Percentiles rank a stretch among this genome's conserved stretches.
Evolutionary conservation across 2,113 vertebrate genomes (phyloP).

Genomic region (Syngnathoides biaculeatus): DNA sequence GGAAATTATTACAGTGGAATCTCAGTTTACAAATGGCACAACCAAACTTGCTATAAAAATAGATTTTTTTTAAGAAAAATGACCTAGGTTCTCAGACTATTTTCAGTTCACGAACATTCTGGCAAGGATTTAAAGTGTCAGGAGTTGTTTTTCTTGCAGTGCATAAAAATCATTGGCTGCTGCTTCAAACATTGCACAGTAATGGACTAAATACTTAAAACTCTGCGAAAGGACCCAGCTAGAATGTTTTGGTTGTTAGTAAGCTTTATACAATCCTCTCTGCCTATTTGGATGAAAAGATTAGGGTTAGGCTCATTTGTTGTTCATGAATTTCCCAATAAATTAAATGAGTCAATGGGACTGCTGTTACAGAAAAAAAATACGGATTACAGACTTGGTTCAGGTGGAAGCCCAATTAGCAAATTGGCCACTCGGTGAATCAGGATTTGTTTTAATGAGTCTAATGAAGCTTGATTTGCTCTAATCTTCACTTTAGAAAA

Average conservation of each 20-base stretch:
- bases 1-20: no score
- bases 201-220: not conserved
- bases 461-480: conserved; percentile 58
- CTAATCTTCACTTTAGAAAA: conserved; percentile 60
- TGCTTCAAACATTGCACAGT: not conserved
- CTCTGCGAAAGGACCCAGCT: not conserved
- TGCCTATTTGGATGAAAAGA: not conserved
- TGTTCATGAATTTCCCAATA: not conserved
- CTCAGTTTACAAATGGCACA: no score
- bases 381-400: conserved; percentile 17
- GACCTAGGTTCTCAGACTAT: no score
- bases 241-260: not conserved
- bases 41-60: no score
- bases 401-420: conserved; percentile 34
- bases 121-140: no score
- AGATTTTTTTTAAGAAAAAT: no score
- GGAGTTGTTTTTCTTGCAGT: no score
- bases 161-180: no score
- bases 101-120: no score
- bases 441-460: conserved; percentile 41
- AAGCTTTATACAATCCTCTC: conserved; percentile 2
- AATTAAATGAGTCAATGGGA: conserved; percentile 8
- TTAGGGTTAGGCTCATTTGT: not conserved
- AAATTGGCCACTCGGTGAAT: conserved; percentile 41
- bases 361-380: conserved; percentile 15